These are phyloP conservation scores for Rotaria sp. DNA, from an alignment of 2,888 invertebrate genomes.

Conservation along the genomic window DNA sequence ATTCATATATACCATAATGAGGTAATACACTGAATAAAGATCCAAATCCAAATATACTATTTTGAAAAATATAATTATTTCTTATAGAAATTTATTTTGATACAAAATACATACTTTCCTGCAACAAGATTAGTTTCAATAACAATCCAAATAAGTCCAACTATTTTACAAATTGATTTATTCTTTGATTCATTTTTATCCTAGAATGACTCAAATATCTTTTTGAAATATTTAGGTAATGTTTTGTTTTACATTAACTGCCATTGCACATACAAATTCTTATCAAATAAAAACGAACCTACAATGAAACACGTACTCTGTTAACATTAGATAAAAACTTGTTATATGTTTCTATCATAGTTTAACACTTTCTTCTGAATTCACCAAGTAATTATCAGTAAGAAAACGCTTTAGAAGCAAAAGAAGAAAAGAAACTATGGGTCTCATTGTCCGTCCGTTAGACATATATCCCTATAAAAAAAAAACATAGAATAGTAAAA, in stretches of 20 bases:
- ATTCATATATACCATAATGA: background rate
- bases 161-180: background rate
- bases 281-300: no score
- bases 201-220: background rate
- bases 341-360: background rate
- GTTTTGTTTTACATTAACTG: background rate
- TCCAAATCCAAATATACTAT: constrained; percentile 13
- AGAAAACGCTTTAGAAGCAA: background rate
- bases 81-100: no score
- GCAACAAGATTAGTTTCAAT: background rate
- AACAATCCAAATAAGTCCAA: background rate
- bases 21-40: constrained; percentile 7
- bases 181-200: background rate
- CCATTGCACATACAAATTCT: background rate
- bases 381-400: background rate
- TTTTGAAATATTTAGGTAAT: no score
- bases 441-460: background rate
- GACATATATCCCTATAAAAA: background rate
- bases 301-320: no score
- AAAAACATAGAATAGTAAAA: no score
- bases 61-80: no score
- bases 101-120: background rate
- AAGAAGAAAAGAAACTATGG: background rate
- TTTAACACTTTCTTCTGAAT: background rate
- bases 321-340: background rate